Conservation (phyloP, 2,888 invertebrate genomes). For the Melanchra persicariae region DNA sequence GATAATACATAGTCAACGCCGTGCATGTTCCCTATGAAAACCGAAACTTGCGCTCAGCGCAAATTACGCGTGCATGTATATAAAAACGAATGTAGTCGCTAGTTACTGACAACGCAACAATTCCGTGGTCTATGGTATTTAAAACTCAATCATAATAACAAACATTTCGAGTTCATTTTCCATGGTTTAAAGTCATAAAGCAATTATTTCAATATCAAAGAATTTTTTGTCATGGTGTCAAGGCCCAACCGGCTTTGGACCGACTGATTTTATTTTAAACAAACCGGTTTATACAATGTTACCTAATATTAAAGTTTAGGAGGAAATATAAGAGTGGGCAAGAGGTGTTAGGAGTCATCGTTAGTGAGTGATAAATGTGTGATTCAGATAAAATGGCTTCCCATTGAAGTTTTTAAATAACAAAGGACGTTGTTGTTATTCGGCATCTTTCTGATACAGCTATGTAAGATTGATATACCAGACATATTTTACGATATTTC, state of each 20-base stretch:
- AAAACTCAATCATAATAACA: constrained; percentile 1
- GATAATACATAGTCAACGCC: no score
- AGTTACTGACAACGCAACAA: background rate
- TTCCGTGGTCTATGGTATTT: background rate
- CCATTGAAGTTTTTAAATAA: constrained; percentile 9
- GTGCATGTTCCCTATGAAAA: no score
- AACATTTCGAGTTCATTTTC: constrained; percentile 11
- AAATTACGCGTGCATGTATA: background rate
- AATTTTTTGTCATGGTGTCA: constrained; percentile 43
- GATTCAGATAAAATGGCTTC: background rate
- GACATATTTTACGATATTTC: no score
- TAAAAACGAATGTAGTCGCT: no score
- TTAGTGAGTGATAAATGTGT: constrained; percentile 14
- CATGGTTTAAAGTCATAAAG: constrained; percentile 3
- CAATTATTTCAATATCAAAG: constrained; percentile 21
- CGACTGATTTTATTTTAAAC: constrained; percentile 22
- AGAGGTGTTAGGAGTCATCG: background rate
- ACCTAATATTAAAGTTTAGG: constrained; percentile 7
- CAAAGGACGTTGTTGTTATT: constrained; percentile 6
- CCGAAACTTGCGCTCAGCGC: background rate
- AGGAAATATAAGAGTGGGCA: background rate
- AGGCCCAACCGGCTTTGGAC: constrained; percentile 26
- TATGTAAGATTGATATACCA: no score
- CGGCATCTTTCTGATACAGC: background rate
- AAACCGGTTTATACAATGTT: constrained; percentile 40